A percentile compares a stretch with the other conserved stretches of the same genome.
Conservation (phyloP, 2,797 vertebrate genomes). For the Sebastes steindachneri region DNA sequence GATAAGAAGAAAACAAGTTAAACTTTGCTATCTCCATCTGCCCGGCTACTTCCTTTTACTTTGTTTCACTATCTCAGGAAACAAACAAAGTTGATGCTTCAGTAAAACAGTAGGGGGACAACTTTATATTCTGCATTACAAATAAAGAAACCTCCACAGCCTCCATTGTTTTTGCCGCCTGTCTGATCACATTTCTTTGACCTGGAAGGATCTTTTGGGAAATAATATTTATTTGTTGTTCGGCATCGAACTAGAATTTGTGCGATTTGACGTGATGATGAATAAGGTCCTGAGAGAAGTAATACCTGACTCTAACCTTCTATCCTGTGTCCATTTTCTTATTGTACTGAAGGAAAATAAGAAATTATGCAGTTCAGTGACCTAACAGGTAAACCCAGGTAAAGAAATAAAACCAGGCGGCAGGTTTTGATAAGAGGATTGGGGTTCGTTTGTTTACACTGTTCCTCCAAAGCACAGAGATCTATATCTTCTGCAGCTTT, state of each 20-base stretch:
- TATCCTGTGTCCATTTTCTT: background rate
- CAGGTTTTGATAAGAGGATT: slow-evolving; percentile 4
- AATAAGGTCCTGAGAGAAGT: slow-evolving; percentile 13
- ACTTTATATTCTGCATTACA: background rate
- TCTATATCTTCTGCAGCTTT: slow-evolving; percentile 15
- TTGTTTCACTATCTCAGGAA: background rate
- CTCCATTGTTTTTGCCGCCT: background rate
- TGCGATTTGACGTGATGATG: slow-evolving; percentile 17
- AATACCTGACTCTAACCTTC: background rate
- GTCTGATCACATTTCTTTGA: slow-evolving; percentile 16
- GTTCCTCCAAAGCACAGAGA: background rate
- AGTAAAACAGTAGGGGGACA: background rate
- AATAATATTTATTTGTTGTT: slow-evolving; percentile 15
- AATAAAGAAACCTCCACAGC: background rate
- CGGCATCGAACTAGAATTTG: background rate
- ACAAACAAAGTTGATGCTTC: background rate
- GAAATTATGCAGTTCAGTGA: background rate
- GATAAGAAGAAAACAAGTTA: background rate
- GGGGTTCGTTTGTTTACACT: slow-evolving; percentile 22
- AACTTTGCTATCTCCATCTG: background rate
- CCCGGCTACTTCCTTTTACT: background rate
- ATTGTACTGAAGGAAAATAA: background rate
- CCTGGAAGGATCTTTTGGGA: slow-evolving; percentile 13
- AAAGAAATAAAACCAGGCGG: background rate
- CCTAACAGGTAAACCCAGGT: background rate